Evolutionary conservation across 2,113 vertebrate genomes (phyloP).

Genomic region (Propithecus coquereli): DNA sequence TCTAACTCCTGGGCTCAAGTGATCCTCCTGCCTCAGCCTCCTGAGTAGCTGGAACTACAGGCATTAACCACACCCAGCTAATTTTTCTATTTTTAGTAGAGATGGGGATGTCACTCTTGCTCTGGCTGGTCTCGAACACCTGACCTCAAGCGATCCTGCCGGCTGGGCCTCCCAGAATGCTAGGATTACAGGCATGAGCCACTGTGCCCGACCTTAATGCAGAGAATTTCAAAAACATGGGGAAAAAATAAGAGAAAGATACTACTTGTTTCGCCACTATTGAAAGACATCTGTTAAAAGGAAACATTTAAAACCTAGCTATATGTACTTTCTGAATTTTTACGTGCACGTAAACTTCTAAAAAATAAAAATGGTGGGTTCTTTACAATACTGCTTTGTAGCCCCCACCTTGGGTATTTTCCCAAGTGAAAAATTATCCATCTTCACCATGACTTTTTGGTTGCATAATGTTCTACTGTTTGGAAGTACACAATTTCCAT

Average conservation of each 20-base stretch:
- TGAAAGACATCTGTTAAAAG: background rate
- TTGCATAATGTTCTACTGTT: background rate
- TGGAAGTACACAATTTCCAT: background rate
- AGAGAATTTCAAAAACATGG: background rate
- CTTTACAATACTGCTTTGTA: background rate
- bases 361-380: background rate
- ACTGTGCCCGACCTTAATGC: background rate
- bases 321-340: background rate
- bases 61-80: too few species aligned
- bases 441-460: background rate
- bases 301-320: background rate
- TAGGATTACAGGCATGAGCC: too few species aligned
- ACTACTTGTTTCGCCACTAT: too few species aligned
- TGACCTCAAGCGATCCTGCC: too few species aligned
- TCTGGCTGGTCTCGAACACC: too few species aligned
- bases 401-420: background rate
- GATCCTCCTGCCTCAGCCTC: too few species aligned
- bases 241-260: background rate
- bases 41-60: too few species aligned
- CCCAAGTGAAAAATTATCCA: background rate
- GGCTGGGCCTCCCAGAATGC: too few species aligned
- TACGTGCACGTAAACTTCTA: background rate
- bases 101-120: too few species aligned
- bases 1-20: too few species aligned
- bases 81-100: too few species aligned